These are phyloP conservation scores for Telmatochromis sp. DNA, from an alignment of 2,113 vertebrate species.

Conservation along the genomic window DNA sequence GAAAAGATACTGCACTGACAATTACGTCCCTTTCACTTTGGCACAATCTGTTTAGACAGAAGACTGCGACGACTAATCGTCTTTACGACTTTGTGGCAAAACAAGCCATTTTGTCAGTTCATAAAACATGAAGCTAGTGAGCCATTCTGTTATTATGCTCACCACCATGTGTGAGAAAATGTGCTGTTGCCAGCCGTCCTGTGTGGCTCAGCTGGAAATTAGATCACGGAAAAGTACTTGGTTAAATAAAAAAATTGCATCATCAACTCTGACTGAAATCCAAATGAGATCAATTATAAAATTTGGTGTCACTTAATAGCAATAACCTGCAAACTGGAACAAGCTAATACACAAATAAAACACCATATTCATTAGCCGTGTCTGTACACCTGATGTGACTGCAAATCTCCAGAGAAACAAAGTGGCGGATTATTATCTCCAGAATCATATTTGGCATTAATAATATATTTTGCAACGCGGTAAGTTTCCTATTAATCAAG, in stretches of 20 bases:
- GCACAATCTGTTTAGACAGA: not conserved
- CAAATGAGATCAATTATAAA: conserved; percentile 9
- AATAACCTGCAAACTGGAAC: not conserved
- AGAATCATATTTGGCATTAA: not conserved
- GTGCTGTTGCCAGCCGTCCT: conserved; percentile 4
- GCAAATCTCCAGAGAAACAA: not conserved
- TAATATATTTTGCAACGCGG: not conserved
- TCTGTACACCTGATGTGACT: not conserved
- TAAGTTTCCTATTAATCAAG: not conserved
- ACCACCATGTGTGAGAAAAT: conserved; percentile 24
- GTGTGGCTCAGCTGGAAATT: conserved; percentile 25
- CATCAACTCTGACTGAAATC: conserved; percentile 5
- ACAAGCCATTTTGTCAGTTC: conserved; percentile 26
- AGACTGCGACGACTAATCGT: not conserved
- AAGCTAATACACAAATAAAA: not conserved
- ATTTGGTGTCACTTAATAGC: not conserved
- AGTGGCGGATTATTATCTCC: not conserved
- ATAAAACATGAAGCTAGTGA: conserved; percentile 27
- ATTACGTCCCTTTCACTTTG: not conserved
- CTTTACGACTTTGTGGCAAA: conserved; percentile 14
- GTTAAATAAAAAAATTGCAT: conserved; percentile 6
- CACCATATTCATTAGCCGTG: not conserved
- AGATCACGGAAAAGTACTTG: conserved; percentile 14
- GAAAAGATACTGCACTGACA: not conserved
- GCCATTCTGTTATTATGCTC: conserved; percentile 22